phyloP scores from a whole-genome alignment of 2,797 vertebrate genomes.

The Denticeps clupeoides region DNA sequence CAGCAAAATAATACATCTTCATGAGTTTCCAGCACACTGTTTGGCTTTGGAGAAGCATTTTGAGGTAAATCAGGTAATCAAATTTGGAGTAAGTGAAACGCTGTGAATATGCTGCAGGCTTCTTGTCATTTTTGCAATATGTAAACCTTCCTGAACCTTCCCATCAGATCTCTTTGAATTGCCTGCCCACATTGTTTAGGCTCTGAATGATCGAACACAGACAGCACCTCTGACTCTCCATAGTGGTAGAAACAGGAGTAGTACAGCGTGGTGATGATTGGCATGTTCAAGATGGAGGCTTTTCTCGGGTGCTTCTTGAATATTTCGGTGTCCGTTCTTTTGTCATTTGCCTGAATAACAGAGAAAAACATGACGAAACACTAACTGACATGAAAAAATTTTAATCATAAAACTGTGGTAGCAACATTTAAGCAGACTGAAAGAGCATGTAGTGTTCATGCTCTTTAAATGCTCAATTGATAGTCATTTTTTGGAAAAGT shows the following conservation, averaged over 20 bases:
- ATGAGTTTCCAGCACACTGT: no score
- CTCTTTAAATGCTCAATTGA: no score
- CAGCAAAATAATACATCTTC: no score
- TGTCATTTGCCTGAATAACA: conserved; percentile 75
- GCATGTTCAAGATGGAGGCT: conserved; percentile 88
- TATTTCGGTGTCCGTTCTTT: conserved; percentile 68
- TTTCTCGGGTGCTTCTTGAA: conserved; percentile 83
- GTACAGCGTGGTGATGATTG: conserved; percentile 85
- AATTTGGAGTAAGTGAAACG: no score
- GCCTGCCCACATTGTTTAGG: no score
- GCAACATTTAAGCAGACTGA: not conserved
- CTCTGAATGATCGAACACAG: not conserved
- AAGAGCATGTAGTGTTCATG: not conserved
- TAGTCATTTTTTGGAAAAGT: no score
- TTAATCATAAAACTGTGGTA: not conserved
- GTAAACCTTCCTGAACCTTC: no score
- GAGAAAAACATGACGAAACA: conserved; percentile 7
- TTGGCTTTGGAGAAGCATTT: no score
- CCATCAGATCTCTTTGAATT: no score
- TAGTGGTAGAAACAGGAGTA: conserved; percentile 96
- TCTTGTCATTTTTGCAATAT: no score
- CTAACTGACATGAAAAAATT: not conserved
- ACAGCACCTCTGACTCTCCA: conserved; percentile 68
- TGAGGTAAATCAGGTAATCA: no score
- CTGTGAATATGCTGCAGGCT: no score